These are phyloP conservation scores for Serrognathus titanus DNA, from an alignment of 2,888 invertebrate genomes.

Conservation along the genomic window DNA sequence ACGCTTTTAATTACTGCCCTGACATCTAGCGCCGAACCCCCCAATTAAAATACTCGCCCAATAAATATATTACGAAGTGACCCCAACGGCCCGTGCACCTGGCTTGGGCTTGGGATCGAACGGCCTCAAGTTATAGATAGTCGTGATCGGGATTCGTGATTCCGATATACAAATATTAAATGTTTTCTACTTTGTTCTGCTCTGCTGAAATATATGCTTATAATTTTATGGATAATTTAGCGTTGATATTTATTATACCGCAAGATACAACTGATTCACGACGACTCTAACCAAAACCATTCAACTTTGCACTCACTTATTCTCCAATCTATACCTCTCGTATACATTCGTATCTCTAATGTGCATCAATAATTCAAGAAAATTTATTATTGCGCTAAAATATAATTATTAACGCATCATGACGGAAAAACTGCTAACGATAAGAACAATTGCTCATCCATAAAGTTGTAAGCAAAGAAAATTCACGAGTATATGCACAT, in stretches of 20 bases:
- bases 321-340: no score
- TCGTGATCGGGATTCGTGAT: slow-evolving; percentile 41
- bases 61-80: slow-evolving; percentile 42
- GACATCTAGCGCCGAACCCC: slow-evolving; percentile 48
- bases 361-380: no score
- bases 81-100: slow-evolving; percentile 23
- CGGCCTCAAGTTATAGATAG: slow-evolving; percentile 23
- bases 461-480: no score
- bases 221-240: slow-evolving; percentile 47
- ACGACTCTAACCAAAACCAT: not conserved
- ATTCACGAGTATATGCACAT: no score
- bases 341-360: no score
- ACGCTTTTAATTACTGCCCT: slow-evolving; percentile 49
- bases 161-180: slow-evolving; percentile 49
- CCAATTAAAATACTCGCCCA: slow-evolving; percentile 48
- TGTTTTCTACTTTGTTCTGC: slow-evolving; percentile 45
- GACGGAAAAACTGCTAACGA: no score
- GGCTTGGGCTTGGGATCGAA: slow-evolving; percentile 22
- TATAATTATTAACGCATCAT: no score
- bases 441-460: no score
- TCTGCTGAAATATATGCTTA: slow-evolving; percentile 44
- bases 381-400: no score
- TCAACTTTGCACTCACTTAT: no score
- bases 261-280: not conserved
- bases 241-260: not conserved